Evolutionary conservation across 2,888 invertebrate species (phyloP), one percentile per base, ranked within the genome.

Genomic region (Spisula subtruncata): DNA sequence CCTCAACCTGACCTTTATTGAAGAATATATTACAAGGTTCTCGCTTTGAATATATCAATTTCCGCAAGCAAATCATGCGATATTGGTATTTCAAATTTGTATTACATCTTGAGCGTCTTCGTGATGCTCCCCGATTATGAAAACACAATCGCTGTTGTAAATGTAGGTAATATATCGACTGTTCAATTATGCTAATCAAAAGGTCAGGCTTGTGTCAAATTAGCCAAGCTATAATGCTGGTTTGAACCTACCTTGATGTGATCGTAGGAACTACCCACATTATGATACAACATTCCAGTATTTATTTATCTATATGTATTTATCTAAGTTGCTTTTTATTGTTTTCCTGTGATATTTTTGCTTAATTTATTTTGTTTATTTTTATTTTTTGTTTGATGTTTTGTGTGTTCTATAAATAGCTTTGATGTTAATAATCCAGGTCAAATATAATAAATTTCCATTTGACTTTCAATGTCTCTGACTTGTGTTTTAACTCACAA

Each of bases 361-460:
- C 75, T 75, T 75, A 32, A 35, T 35, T 75, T 75, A 16, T 75
- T 35, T 75, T 75, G 16, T 35, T 41, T 41, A 41, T 41, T 41
- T 71, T 71, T 29, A 29, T 75, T 75, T 75, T 75, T 75, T 32
- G 29, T 75, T 75, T 75, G 75, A 75, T 75, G 75, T 75, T 75
- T 75, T 35, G 75, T 75, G 75, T 75, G 35, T 35, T 75, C 29
- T 83, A 71, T 83, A 71, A 46, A 83, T 71, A 66, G 83, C 83
- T 83, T 83, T 71, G 71, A 83, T 83, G 83, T 83, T 60, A 71
- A 83, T 25, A 66, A 83, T 71, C 66, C 83, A 83, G 83, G 83
- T 83, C 83, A 83, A 83, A 83, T 83, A 75, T 18, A 75, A 75
- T 75, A 75, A 75, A 75, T 75, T 75, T 75, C 75, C 75, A 75